phyloP scores from a whole-genome alignment of 2,888 invertebrate genomes.

The Trichogramma dendrolimi region DNA sequence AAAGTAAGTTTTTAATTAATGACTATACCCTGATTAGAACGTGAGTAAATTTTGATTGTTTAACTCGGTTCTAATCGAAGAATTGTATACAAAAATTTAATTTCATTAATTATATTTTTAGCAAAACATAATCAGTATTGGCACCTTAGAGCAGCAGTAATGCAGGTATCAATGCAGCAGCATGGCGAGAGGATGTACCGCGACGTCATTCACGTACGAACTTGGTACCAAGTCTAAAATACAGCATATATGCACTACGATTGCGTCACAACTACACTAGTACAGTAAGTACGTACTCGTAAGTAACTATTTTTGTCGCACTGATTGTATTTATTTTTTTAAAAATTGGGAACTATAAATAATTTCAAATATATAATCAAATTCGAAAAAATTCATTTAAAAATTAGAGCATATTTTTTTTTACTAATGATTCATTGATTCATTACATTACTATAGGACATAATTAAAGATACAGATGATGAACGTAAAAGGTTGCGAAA shows the following conservation, averaged over 20 bases:
- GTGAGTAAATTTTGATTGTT: not conserved
- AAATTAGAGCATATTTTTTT: not conserved
- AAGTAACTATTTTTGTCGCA: conserved; percentile 36
- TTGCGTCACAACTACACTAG: conserved; percentile 66
- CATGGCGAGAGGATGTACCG: conserved; percentile 47
- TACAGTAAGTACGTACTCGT: no score
- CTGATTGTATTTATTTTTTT: no score
- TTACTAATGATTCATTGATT: not conserved
- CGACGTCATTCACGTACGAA: conserved; percentile 35
- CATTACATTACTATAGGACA: conserved; percentile 56
- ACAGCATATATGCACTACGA: conserved; percentile 61
- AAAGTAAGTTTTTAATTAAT: conserved; percentile 54
- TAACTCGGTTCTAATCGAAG: not conserved
- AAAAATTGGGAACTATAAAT: no score
- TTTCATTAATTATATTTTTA: conserved; percentile 35
- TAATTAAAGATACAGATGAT: conserved; percentile 71
- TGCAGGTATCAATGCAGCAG: conserved; percentile 39
- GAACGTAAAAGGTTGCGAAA: conserved; percentile 69
- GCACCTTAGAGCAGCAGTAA: conserved; percentile 52
- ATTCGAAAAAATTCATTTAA: no score
- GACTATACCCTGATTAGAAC: not conserved
- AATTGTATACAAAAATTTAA: no score
- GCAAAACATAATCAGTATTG: conserved; percentile 57
- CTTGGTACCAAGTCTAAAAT: conserved; percentile 58
- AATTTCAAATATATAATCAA: no score